Percentiles rank a stretch among this genome's conserved stretches.
Conservation (phyloP, 2,797 vertebrate species). For the Pyrocephalus nanus region DNA sequence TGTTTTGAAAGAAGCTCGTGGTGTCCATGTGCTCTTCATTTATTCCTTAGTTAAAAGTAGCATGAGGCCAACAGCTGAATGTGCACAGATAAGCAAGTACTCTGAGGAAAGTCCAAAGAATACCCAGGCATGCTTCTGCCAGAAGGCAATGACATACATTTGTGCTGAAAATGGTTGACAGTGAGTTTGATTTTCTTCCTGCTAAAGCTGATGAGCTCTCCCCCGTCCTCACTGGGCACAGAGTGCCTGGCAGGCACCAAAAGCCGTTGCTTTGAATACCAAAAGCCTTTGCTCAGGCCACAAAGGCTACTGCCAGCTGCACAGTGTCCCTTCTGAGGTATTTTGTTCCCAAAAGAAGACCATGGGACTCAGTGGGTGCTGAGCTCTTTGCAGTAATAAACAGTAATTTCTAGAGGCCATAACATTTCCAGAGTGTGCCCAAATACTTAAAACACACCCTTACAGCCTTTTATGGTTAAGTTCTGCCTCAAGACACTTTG, state of each 20-base stretch:
- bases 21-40: slow-evolving; percentile 26
- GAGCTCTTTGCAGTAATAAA: neutral
- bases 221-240: neutral
- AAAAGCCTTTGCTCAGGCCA: neutral
- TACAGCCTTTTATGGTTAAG: neutral
- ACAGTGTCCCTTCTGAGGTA: neutral
- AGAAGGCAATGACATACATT: neutral
- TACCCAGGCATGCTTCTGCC: neutral
- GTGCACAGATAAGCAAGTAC: neutral
- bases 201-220: neutral
- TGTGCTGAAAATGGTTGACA: neutral
- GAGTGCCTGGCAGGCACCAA: neutral
- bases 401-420: neutral
- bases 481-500: neutral
- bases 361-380: neutral
- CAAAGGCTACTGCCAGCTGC: neutral
- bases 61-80: slow-evolving; percentile 11
- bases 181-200: neutral
- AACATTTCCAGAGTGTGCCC: neutral
- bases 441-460: neutral
- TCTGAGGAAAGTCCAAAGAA: neutral
- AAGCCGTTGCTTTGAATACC: neutral
- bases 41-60: slow-evolving; percentile 47
- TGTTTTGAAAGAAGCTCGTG: neutral
- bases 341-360: neutral